Conservation (phyloP, 1,140 invertebrate genomes). For the Oryzaephilus surinamensis region DNA sequence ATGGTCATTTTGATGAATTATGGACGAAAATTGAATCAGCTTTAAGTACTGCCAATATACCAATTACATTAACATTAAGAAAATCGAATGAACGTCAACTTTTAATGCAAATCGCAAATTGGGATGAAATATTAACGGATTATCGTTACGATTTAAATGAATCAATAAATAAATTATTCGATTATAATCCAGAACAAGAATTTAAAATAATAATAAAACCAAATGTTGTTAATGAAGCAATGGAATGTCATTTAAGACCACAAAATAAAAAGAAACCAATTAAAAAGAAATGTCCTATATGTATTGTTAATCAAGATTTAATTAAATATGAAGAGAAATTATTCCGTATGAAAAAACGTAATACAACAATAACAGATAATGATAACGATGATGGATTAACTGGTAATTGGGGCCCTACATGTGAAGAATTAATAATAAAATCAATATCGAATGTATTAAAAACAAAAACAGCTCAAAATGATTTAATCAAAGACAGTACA, state of each 20-base stretch:
- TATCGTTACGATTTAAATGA: background rate
- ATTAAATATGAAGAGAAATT: slow-evolving; percentile 45
- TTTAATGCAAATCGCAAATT: background rate
- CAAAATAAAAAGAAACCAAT: slow-evolving; percentile 18
- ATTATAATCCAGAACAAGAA: slow-evolving; percentile 11
- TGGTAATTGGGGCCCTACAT: slow-evolving; percentile 40
- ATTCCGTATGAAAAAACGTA: slow-evolving; percentile 31
- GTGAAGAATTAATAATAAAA: slow-evolving; percentile 46
- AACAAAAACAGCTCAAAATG: slow-evolving; percentile 20
- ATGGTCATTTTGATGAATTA: slow-evolving; percentile 9
- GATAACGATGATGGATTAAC: slow-evolving; percentile 28
- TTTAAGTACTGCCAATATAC: slow-evolving; percentile 1
- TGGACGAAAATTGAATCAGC: slow-evolving; percentile 3
- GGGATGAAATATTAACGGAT: slow-evolving; percentile 6
- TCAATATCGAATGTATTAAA: slow-evolving; percentile 23
- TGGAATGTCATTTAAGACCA: slow-evolving; percentile 55
- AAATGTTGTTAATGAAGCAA: slow-evolving; percentile 44
- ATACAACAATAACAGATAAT: background rate
- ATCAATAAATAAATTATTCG: slow-evolving; percentile 8
- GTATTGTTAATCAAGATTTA: slow-evolving; percentile 40
- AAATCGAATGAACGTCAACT: background rate
- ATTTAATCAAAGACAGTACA: slow-evolving; percentile 41
- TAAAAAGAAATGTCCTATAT: slow-evolving; percentile 38
- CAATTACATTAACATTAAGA: background rate
- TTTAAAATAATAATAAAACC: slow-evolving; percentile 19